Evolutionary conservation across 92 coral and sea anemone species (phyloP).

Genomic region (Siderastrea siderea): DNA sequence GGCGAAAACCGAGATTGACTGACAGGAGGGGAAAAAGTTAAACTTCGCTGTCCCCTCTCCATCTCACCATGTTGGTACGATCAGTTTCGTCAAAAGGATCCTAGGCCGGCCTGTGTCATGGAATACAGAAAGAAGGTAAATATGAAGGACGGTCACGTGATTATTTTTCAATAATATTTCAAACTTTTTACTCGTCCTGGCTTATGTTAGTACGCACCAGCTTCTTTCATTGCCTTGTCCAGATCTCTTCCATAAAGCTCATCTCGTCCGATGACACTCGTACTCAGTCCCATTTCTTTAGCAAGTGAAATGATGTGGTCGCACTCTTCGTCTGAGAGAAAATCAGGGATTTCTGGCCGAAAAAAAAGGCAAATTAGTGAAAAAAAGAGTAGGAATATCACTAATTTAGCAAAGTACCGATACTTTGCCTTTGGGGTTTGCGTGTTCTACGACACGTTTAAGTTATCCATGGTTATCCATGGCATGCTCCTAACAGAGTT

Average conservation of each 20-base stretch:
- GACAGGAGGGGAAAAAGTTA: too few species aligned
- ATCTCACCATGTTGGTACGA: too few species aligned
- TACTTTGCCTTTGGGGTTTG: too few species aligned
- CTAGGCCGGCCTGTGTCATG: too few species aligned
- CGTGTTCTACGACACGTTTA: too few species aligned
- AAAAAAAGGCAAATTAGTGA: background rate
- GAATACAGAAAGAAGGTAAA: too few species aligned
- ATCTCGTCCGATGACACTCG: slow-evolving; percentile 46
- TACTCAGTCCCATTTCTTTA: slow-evolving; percentile 44
- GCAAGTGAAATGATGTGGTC: slow-evolving; percentile 79
- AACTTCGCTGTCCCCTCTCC: too few species aligned
- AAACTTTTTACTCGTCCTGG: background rate
- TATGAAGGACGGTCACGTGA: too few species aligned
- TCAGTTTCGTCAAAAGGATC: too few species aligned
- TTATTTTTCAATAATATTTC: background rate
- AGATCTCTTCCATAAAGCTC: background rate
- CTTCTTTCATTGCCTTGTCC: slow-evolving; percentile 3
- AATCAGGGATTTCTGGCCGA: slow-evolving; percentile 77
- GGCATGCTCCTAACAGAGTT: background rate
- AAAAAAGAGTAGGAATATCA: background rate
- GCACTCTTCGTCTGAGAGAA: slow-evolving; percentile 76
- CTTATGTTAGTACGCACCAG: slow-evolving; percentile 6
- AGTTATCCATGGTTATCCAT: background rate
- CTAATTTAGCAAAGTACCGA: background rate
- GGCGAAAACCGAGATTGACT: too few species aligned